Evolutionary conservation across 2,797 vertebrate genomes (phyloP), one percentile per base, ranked within the genome.

Genomic region (Alauda arvensis): DNA sequence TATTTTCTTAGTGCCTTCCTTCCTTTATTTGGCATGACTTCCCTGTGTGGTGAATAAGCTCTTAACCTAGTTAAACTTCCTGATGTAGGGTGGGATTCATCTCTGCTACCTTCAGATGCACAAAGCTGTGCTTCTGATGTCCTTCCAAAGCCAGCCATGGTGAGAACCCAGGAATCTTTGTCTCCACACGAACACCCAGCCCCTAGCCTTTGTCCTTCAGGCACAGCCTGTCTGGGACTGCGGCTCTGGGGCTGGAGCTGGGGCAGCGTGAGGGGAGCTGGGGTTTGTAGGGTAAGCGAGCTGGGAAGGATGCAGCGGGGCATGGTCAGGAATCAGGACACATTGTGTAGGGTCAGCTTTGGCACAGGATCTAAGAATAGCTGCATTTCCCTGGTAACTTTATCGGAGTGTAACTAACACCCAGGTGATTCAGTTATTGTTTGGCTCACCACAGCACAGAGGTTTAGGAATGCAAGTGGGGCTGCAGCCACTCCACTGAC

Each of bases 161-260:
- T 51, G 48, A 14, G 33, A 66, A 6, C 10, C 10, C 2, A 0
- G 33, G n/a, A 46, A 18, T 42, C 40, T n/a, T 5, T 42, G 60
- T 26, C 40, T 23, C 39, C 29, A 5, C 48, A 10, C 0, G 0
- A 8, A 1, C 9, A 21, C 8, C 7, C 39, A 5, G 45, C 9
- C 48, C 37, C 26, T 3, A 2, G 7, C 23, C 39, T 8, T n/a
- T 49, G 28, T 16, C 29, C 46, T 56, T 24, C 16, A 3, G 59
- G 23, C 40, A 24, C 48, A 24, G 34, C 28, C 48, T 26, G 43
- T n/a, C 4, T 1, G n/a, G 15, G 43, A 7, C 29, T 31, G 14
- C 10, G 4, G n/a, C 72, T 24, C 43, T 18, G 28, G 40, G 42
- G 56, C 72, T 49, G 59, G 14, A 59, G 60, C 53, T 25, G 68